A percentile compares a stretch with the other conserved stretches of the same genome.
Evolutionary conservation across 2,797 vertebrate species (phyloP).

Genomic region (Takifugu ocellatus): DNA sequence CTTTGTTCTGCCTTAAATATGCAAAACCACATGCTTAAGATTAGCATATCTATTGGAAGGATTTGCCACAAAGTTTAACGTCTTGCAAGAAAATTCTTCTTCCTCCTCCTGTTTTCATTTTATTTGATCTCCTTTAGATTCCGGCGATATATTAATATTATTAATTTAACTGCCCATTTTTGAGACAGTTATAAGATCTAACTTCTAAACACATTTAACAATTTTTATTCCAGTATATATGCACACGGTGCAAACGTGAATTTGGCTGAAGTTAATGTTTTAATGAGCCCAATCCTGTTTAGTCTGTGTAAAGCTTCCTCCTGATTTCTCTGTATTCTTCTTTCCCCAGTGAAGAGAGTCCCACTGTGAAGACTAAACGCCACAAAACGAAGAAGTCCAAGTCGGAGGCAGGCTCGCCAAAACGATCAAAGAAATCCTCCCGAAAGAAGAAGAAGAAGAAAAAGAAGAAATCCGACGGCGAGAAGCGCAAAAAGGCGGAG

Average conservation of each 20-base stretch:
- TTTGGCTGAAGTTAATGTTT: too few relatives aligned
- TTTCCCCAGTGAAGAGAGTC: conserved; percentile 67
- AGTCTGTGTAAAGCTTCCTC: background rate
- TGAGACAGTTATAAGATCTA: too few relatives aligned
- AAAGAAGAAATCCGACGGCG: conserved; percentile 83
- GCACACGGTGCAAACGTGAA: too few relatives aligned
- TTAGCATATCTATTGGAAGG: background rate
- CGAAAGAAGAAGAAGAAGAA: conserved; percentile 90
- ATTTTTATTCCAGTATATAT: too few relatives aligned
- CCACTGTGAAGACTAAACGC: conserved; percentile 50
- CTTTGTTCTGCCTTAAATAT: background rate
- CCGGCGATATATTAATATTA: too few relatives aligned
- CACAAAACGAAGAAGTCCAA: conserved; percentile 79
- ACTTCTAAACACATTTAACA: too few relatives aligned
- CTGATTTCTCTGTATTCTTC: conserved; percentile 5
- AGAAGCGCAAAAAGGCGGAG: conserved; percentile 78
- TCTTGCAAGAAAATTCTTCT: too few relatives aligned
- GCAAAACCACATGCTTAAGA: background rate
- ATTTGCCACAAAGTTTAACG: background rate
- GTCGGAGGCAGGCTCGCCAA: conserved; percentile 74
- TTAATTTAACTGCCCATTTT: too few relatives aligned
- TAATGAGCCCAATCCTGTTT: background rate
- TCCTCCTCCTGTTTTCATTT: too few relatives aligned
- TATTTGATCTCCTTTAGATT: too few relatives aligned
- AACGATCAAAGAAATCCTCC: conserved; percentile 85